phyloP scores from a whole-genome alignment of 2,797 vertebrate genomes.

The Sphenopsis melanotis region DNA sequence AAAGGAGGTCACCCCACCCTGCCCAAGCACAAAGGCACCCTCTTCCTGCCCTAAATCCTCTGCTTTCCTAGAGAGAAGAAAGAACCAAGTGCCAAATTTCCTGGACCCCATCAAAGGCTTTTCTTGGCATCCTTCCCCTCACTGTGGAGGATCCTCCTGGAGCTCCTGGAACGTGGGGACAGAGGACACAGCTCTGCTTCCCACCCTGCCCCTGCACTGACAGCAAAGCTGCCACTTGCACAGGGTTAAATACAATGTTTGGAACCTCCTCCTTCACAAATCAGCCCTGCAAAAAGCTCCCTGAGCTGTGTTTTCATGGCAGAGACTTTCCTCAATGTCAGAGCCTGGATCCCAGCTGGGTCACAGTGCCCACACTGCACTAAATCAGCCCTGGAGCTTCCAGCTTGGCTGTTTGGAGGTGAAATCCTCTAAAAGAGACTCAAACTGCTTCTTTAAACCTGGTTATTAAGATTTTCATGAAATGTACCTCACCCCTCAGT shows the following conservation, averaged over 20 bases:
- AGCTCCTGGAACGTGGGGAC: not conserved
- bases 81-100: not conserved
- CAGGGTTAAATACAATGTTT: too few relatives aligned
- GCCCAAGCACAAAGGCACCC: not conserved
- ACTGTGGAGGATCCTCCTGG: fast-evolving
- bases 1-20: not conserved
- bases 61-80: not conserved
- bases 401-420: not conserved
- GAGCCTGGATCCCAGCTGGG: too few relatives aligned
- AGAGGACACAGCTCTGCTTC: not conserved
- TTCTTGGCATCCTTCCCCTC: not conserved
- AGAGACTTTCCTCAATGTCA: too few relatives aligned
- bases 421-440: not conserved
- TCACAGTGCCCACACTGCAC: not conserved
- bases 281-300: too few relatives aligned
- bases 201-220: too few relatives aligned
- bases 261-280: too few relatives aligned
- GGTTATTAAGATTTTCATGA: not conserved
- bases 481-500: not conserved
- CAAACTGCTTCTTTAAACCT: not conserved
- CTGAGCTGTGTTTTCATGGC: too few relatives aligned
- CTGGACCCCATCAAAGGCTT: not conserved
- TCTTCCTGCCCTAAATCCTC: not conserved
- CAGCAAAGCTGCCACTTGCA: not conserved
- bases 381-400: not conserved